Base-by-base conservation (phyloP, 1,140 invertebrate genomes). In the Euborellia annulipes region DNA sequence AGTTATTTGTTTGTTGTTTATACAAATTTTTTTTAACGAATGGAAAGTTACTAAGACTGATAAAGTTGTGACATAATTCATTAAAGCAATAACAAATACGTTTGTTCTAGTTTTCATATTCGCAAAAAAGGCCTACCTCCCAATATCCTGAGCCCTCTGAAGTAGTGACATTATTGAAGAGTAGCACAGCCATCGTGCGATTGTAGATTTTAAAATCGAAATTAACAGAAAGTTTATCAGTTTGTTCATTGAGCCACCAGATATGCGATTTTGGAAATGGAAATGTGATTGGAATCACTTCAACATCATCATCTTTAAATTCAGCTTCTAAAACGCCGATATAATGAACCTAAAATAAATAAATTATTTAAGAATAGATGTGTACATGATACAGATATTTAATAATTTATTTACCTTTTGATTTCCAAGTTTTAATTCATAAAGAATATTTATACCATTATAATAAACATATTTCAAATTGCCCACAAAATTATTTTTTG, bases 391-490 rank as follows among this genome's bases (percentile, higher is more conserved):
- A 16, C 11, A 21, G 40, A 2, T 13, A 41, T 23, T 41, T 7
- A 45, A 45, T 19, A 4, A 13, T 13, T 16, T 14, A 7, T 13
- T 13, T 1, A 87, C 81, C 70, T 87, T 88, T 16, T 79, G 78
- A 62, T 84, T 82, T 46, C 75, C 75, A 51, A 79, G 75, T 50
- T 83, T 79, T 42, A 94, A 62, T 57, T 89, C 83, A 57, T 90
- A 90, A 36, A 94, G 68, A 45, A 94, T 85, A 1, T 86, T 90
- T 14, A 88, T 76, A 53, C 89, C 85, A 60, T 93, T 92, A 58
- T 87, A 89, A 60, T 90, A 93, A 17, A 92, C 85, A 61, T 90
- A 89, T 55, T 90, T 88, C 1, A 94, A 59, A 51, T 83, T 87
- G 11, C 89, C 89, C 56, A 80, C 80, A 55, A 77, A 78, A 52